Base-by-base conservation (phyloP, 2,888 invertebrate species). In the Bruchidius siliquastri region DNA sequence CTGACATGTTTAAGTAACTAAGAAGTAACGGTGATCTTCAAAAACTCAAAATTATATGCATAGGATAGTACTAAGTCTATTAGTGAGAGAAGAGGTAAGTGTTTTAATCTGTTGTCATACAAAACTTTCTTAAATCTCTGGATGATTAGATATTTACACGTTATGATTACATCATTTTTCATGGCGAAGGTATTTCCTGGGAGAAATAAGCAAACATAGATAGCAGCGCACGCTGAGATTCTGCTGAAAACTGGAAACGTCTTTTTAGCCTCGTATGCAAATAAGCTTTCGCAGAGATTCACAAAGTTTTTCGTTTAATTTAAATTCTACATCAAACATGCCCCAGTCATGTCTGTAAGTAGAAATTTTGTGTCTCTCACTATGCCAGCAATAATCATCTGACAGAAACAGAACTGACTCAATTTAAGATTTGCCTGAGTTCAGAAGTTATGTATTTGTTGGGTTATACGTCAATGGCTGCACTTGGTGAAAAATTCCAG, bases 211-310 rank as follows among this genome's bases (percentile, higher is more conserved):
- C 49, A 49, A 49, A 49, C 13, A 49, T 1, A 49, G 49, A 49
- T 49, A 49, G 49, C 49, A 49, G 49, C 49, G 18, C 49, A 13
- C 18, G 30, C 18, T 49, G 6, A 78, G 49, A 49, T 49, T 1
- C 49, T n/a, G 75, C 76, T 74, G 72, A 80, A 82, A 83, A 82
- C 80, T 82, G 80, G 79, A 81, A 82, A 81, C 81, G 81, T 81
- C 81, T 81, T 83, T 83, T 83, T 83, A 83, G 83, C 83, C 83
- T 82, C 79, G 82, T 82, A 83, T 83, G 83, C 83, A 83, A 83
- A 83, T 82, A 83, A 81, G 79, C 78, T 74, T 20, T 72, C 74
- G 68, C 71, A 76, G 74, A 79, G 76, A 76, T 79, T 76, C 76
- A 74, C 74, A 76, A 79, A 78, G 75, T 80, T 78, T 72, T 77